Percentiles rank a stretch among this genome's conserved stretches.
Conservation (phyloP, 2,113 vertebrate genomes). For the Brevimyrus niger region DNA sequence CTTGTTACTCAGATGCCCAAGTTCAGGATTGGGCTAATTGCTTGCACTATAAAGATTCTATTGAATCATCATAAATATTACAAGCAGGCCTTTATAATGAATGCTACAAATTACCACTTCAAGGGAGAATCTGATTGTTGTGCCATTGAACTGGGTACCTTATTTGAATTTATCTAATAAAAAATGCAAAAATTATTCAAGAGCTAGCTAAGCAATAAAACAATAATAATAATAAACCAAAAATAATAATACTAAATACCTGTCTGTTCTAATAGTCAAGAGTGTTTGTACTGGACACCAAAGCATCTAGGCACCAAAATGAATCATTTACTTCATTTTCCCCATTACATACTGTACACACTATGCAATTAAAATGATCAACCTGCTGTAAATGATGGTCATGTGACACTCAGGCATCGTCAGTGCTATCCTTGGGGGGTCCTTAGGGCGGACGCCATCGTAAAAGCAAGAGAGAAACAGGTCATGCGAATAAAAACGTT, state of each 20-base stretch:
- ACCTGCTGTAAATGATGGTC: not conserved
- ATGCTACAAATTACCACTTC: not conserved
- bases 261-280: not conserved
- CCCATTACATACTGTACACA: not conserved
- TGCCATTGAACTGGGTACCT: not conserved
- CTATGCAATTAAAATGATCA: not conserved
- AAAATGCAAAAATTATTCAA: not conserved
- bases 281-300: not conserved
- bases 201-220: not conserved
- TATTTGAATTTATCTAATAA: not conserved
- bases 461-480: too few relatives aligned
- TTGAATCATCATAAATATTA: not conserved
- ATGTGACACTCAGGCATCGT: not conserved
- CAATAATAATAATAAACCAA: not conserved
- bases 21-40: not conserved
- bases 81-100: not conserved
- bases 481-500: conserved; percentile 8
- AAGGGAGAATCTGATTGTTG: not conserved
- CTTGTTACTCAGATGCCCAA: not conserved
- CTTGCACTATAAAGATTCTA: not conserved
- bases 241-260: not conserved
- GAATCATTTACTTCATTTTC: not conserved
- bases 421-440: not conserved
- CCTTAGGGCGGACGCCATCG: not conserved
- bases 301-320: not conserved